These are phyloP conservation scores for Dryocosmus kuriphilus DNA, from an alignment of 2,888 invertebrate species.

Conservation along the genomic window DNA sequence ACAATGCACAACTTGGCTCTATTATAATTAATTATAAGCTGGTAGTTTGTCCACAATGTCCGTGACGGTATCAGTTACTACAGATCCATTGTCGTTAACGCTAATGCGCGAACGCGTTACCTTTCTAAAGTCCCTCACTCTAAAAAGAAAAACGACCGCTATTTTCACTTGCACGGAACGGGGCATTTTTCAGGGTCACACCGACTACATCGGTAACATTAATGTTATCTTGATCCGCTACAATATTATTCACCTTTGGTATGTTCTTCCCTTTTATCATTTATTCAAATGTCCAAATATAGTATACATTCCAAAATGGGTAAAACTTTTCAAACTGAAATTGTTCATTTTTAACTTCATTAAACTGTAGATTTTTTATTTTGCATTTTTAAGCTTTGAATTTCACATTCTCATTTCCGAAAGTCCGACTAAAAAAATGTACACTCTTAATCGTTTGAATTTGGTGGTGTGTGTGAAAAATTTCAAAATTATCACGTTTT, in stretches of 20 bases:
- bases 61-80: conserved; percentile 33
- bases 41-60: conserved; percentile 33
- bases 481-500: too few relatives aligned
- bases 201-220: conserved; percentile 15
- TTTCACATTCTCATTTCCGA: too few relatives aligned
- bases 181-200: conserved; percentile 13
- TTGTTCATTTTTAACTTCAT: too few relatives aligned
- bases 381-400: too few relatives aligned
- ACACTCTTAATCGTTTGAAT: too few relatives aligned
- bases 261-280: conserved; percentile 9
- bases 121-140: conserved; percentile 26
- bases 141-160: conserved; percentile 28
- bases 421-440: too few relatives aligned
- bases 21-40: conserved; percentile 40
- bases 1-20: conserved; percentile 26
- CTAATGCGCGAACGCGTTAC: conserved; percentile 33
- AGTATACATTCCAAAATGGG: neutral
- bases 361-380: too few relatives aligned
- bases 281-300: neutral
- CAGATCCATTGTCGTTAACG: conserved; percentile 36
- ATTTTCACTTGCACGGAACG: conserved; percentile 19
- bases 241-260: conserved; percentile 17
- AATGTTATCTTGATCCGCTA: conserved; percentile 10
- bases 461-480: too few relatives aligned
- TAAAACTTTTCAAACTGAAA: too few relatives aligned